phyloP scores from a whole-genome alignment of 2,113 vertebrate genomes.

The Lathamus discolor region DNA sequence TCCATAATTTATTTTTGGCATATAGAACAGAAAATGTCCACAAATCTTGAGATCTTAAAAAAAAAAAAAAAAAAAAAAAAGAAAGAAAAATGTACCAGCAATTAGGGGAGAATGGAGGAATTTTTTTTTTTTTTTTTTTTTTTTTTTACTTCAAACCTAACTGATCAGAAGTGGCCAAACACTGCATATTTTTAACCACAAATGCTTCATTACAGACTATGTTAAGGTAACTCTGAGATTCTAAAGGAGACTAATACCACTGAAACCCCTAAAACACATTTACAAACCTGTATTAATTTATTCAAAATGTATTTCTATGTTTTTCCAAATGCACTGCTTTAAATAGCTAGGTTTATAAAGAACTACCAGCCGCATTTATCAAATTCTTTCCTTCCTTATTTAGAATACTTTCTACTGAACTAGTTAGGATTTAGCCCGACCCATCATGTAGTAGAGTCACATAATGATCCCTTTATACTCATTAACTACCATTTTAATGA shows the following conservation, averaged over 20 bases:
- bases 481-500: conserved; percentile 70
- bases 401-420: conserved; percentile 19
- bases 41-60: neutral
- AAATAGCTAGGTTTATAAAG: conserved; percentile 4
- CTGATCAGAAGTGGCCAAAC: neutral
- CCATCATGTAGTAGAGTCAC: neutral
- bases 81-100: neutral
- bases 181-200: neutral
- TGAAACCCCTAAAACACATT: neutral
- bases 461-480: conserved; percentile 64
- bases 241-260: neutral
- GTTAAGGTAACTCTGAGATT: neutral
- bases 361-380: neutral
- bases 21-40: neutral
- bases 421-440: conserved; percentile 52
- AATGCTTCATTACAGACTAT: neutral
- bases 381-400: conserved; percentile 10
- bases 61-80: neutral
- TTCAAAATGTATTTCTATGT: neutral
- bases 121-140: neutral
- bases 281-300: neutral
- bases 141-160: neutral
- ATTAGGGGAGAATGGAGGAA: rapidly evolving
- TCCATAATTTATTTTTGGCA: neutral
- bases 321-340: neutral